Percentiles rank a stretch among this genome's conserved stretches.
phyloP scores from a whole-genome alignment of 2,888 invertebrate genomes.

The Branchipolynoe longqiensis region DNA sequence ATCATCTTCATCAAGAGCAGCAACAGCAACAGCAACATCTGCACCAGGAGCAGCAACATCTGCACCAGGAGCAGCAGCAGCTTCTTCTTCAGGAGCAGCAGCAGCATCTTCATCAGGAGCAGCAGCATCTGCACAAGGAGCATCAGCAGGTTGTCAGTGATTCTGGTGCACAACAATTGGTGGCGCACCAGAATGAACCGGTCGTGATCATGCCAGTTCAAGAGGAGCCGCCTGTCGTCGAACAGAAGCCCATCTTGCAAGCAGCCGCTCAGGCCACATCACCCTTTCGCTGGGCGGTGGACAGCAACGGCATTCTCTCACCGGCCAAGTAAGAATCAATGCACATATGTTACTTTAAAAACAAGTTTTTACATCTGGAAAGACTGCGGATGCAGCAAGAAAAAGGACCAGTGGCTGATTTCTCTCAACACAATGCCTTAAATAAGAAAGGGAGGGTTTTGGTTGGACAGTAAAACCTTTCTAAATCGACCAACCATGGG shows the following conservation, averaged over 20 bases:
- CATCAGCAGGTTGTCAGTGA: no score
- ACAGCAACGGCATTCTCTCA: slow-evolving; percentile 40
- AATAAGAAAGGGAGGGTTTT: no score
- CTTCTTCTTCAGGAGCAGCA: background rate
- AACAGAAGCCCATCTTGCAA: background rate
- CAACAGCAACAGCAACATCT: slow-evolving; percentile 42
- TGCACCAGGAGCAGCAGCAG: slow-evolving; percentile 20
- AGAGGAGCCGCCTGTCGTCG: background rate
- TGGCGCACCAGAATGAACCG: slow-evolving; percentile 17
- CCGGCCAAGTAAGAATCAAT: slow-evolving; percentile 52
- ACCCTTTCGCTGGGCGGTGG: slow-evolving; percentile 44
- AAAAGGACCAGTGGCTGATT: no score
- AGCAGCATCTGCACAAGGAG: no score
- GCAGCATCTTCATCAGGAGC: no score
- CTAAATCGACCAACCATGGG: no score
- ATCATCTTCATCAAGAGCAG: slow-evolving; percentile 1
- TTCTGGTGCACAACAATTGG: no score
- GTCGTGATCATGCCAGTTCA: slow-evolving; percentile 18
- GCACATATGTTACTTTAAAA: no score
- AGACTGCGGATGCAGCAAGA: no score
- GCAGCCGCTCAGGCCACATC: background rate
- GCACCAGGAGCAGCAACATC: background rate
- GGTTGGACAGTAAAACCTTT: no score
- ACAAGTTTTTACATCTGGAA: no score
- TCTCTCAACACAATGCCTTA: no score